Evolutionary conservation across 2,797 vertebrate genomes (phyloP).

Genomic region (Tenualosa thibaudeaui): DNA sequence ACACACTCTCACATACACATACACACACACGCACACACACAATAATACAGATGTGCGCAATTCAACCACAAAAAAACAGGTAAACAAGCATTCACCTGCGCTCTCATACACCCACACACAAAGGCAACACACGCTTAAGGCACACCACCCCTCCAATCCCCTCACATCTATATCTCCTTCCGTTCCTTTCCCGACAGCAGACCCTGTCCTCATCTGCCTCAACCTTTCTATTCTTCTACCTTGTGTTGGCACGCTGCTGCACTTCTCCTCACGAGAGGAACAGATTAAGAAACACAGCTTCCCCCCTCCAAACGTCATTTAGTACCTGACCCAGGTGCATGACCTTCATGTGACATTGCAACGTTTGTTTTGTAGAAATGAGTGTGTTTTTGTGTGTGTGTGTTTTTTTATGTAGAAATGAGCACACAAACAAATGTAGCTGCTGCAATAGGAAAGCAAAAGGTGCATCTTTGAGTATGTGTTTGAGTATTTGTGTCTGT

Average conservation of each 20-base stretch:
- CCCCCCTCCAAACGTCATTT: neutral
- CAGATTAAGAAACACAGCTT: neutral
- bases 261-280: neutral
- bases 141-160: neutral
- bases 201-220: neutral
- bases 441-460: neutral
- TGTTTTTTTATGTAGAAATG: neutral
- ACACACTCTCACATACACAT: too few species aligned
- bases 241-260: conserved; percentile 32
- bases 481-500: neutral
- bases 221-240: neutral
- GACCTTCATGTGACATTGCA: neutral
- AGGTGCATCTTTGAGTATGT: neutral
- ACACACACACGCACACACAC: neutral
- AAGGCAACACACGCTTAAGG: neutral
- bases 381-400: too few species aligned
- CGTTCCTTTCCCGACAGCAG: conserved; percentile 55
- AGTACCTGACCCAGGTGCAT: neutral
- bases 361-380: neutral
- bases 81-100: neutral
- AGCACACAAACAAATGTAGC: neutral
- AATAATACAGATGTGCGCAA: neutral
- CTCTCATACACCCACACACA: neutral
- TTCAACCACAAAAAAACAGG: neutral
- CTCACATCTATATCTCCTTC: conserved; percentile 56